Conservation (phyloP, 2,113 vertebrate genomes). For the Gallinago undulata region DNA sequence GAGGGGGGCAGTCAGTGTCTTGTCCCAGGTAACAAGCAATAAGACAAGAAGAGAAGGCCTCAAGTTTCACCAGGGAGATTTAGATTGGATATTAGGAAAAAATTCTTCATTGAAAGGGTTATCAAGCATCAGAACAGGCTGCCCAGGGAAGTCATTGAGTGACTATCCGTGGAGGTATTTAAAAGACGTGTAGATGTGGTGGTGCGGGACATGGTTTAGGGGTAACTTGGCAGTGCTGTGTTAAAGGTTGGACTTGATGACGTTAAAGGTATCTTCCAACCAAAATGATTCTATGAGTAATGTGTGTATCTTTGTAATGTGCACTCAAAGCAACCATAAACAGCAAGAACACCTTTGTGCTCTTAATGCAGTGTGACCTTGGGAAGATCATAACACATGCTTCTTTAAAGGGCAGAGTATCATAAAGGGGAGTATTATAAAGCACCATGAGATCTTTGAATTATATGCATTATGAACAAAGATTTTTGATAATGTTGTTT, state of each 20-base stretch:
- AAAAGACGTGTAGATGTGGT: not conserved
- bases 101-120: not conserved
- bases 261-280: not conserved
- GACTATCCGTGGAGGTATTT: not conserved
- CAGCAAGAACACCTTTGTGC: not conserved
- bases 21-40: not conserved
- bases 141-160: not conserved
- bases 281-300: not conserved
- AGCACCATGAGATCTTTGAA: not conserved
- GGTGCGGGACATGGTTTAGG: not conserved
- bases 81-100: not conserved
- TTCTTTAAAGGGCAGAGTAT: not conserved
- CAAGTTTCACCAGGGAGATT: not conserved
- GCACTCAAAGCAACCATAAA: not conserved
- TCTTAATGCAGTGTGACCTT: not conserved
- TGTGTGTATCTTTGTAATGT: not conserved
- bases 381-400: not conserved
- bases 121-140: not conserved
- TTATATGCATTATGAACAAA: not conserved
- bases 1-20: not conserved
- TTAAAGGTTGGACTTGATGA: not conserved
- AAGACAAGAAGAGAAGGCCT: not conserved
- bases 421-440: not conserved
- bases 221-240: not conserved
- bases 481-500: not conserved